Percentiles rank a stretch among this genome's conserved stretches.
Conservation (phyloP, 2,797 vertebrate genomes). For the Synanceia verrucosa region DNA sequence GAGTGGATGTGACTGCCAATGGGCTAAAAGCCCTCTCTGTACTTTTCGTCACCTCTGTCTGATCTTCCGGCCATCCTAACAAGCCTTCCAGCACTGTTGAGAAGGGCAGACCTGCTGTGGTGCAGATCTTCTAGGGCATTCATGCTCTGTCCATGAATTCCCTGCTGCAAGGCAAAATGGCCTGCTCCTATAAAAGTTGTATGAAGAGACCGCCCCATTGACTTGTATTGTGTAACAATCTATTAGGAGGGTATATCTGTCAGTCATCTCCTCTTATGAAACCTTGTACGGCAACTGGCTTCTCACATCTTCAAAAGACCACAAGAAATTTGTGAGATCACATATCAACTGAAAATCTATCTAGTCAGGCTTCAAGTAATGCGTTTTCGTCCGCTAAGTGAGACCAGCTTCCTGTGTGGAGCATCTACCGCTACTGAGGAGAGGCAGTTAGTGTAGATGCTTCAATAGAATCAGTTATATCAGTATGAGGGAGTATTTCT, state of each 20-base stretch:
- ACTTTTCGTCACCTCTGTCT: slow-evolving; percentile 54
- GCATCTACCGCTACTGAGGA: too few species aligned
- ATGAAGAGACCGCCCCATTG: background rate
- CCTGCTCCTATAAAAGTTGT: background rate
- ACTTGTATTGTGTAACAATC: slow-evolving; percentile 1
- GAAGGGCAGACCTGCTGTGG: slow-evolving; percentile 17
- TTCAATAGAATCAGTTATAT: too few species aligned
- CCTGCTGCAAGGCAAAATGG: slow-evolving; percentile 9
- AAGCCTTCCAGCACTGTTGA: slow-evolving; percentile 32
- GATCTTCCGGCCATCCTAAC: slow-evolving; percentile 26
- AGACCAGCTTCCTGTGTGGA: too few species aligned
- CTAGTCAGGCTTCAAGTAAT: too few species aligned
- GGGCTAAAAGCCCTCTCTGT: slow-evolving; percentile 27
- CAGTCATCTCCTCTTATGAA: background rate
- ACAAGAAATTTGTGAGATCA: too few species aligned
- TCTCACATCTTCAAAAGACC: too few species aligned
- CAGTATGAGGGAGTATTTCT: too few species aligned
- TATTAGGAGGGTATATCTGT: background rate
- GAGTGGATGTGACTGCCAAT: slow-evolving; percentile 50
- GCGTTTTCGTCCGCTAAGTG: too few species aligned
- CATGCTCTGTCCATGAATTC: slow-evolving; percentile 1
- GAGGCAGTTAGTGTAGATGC: too few species aligned
- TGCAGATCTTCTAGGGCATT: slow-evolving; percentile 11
- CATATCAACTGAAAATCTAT: too few species aligned
- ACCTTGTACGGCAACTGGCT: too few species aligned